These are phyloP conservation scores for Tyrophagus putrescentiae DNA, from an alignment of 1,140 invertebrate genomes.

Conservation along the genomic window DNA sequence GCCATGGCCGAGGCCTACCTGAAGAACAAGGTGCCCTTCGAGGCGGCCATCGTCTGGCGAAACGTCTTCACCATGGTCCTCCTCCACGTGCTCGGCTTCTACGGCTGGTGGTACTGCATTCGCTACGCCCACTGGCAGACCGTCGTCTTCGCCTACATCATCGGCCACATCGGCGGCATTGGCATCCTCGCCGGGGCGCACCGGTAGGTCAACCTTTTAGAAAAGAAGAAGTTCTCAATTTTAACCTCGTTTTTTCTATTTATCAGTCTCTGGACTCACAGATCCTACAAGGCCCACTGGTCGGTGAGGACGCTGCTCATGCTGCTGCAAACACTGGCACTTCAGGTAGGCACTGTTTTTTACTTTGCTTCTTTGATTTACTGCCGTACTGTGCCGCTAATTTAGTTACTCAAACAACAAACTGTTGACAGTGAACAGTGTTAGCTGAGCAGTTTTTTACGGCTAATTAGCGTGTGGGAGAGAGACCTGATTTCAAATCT, in stretches of 20 bases:
- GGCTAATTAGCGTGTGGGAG: no score
- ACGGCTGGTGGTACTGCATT: slow-evolving; percentile 57
- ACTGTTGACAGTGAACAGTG: no score
- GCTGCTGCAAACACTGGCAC: slow-evolving; percentile 60
- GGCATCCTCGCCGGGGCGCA: slow-evolving; percentile 29
- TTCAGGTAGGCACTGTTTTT: slow-evolving; percentile 47
- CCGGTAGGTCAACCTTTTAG: no score
- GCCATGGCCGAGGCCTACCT: no score
- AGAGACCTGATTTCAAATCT: no score
- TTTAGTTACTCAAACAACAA: no score
- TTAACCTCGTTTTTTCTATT: no score
- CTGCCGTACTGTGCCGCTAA: no score
- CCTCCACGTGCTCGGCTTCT: slow-evolving; percentile 69
- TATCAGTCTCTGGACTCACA: slow-evolving; percentile 44
- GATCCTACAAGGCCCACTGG: slow-evolving; percentile 40
- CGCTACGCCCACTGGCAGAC: slow-evolving; percentile 56
- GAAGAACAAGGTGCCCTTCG: no score
- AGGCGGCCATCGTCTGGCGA: slow-evolving; percentile 59
- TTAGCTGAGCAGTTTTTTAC: no score
- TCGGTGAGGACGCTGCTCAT: slow-evolving; percentile 37
- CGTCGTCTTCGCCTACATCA: slow-evolving; percentile 36
- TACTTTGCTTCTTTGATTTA: no score
- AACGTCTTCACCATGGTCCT: slow-evolving; percentile 71
- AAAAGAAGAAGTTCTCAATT: no score
- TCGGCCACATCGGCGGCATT: not conserved